Conservation (phyloP, 1,140 invertebrate species). For the Temnothorax longispinosus region DNA sequence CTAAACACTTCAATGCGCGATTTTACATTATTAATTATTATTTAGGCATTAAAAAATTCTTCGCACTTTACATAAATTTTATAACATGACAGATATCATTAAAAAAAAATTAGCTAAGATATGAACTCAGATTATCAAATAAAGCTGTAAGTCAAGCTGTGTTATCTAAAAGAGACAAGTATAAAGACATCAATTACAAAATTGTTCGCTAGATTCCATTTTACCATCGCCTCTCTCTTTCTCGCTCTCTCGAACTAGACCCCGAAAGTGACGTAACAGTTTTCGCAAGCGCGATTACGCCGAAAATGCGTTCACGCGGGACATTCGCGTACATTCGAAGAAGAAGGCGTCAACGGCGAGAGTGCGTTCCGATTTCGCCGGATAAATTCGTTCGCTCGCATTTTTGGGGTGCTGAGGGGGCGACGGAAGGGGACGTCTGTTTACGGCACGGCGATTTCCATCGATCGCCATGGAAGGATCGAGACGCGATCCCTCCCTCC, state of each 20-base stretch:
- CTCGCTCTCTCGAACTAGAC: background rate
- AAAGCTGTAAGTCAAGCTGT: background rate
- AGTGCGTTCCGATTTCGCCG: constrained; percentile 37
- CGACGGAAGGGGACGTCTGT: constrained; percentile 21
- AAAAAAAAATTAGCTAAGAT: background rate
- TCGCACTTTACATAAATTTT: background rate
- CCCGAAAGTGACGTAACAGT: constrained; percentile 27
- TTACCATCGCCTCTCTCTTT: background rate
- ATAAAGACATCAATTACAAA: background rate
- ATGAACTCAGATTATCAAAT: background rate
- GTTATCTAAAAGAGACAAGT: background rate
- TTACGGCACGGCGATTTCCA: constrained; percentile 42
- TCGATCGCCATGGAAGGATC: constrained; percentile 61
- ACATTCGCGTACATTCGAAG: background rate
- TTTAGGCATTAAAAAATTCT: background rate
- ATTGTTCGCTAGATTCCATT: background rate
- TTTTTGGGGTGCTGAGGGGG: background rate
- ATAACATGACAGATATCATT: background rate
- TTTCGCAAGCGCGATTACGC: background rate
- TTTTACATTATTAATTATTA: background rate
- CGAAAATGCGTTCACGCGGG: background rate
- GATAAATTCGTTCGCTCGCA: constrained; percentile 54
- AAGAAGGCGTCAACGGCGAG: background rate
- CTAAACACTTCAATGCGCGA: background rate
- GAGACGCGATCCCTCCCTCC: constrained; percentile 33